Conservation (phyloP, 2,113 vertebrate genomes). For the Seriola aureovittata region DNA sequence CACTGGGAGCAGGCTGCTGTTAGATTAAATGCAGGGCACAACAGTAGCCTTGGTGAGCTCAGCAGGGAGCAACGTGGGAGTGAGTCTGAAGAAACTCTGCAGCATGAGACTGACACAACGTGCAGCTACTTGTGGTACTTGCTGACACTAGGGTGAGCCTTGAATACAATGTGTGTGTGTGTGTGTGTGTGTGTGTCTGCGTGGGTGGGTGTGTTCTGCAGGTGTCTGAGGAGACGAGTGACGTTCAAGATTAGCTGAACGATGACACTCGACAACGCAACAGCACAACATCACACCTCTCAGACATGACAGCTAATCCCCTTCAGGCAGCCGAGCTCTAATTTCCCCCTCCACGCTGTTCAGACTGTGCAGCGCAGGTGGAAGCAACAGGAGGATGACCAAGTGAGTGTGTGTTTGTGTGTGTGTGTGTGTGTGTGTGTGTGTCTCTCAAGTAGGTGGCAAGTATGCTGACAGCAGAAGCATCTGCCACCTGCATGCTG, state of each 20-base stretch:
- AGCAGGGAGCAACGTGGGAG: slow-evolving; percentile 47
- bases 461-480: slow-evolving; percentile 53
- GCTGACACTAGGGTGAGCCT: neutral
- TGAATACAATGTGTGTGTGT: neutral
- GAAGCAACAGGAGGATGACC: neutral
- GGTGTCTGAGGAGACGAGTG: neutral
- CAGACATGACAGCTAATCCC: slow-evolving; percentile 24
- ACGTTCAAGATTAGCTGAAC: slow-evolving; percentile 27
- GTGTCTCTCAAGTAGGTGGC: slow-evolving; percentile 26
- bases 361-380: neutral
- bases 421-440: slow-evolving; percentile 8
- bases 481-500: slow-evolving; percentile 74
- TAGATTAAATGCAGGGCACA: slow-evolving; percentile 29
- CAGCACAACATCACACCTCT: slow-evolving; percentile 11
- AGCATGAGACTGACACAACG: neutral
- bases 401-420: neutral
- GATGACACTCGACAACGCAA: neutral
- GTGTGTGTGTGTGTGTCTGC: slow-evolving; percentile 5
- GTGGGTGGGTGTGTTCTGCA: neutral
- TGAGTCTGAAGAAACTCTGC: slow-evolving; percentile 31
- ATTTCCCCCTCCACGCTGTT: neutral
- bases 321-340: slow-evolving; percentile 28
- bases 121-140: slow-evolving; percentile 17
- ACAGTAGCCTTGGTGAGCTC: slow-evolving; percentile 53
- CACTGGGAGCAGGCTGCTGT: slow-evolving; percentile 18